Percentiles rank a stretch among this genome's conserved stretches.
These are phyloP conservation scores for Temnothorax ravouxi DNA, from an alignment of 2,888 invertebrate species.

Conservation along the genomic window DNA sequence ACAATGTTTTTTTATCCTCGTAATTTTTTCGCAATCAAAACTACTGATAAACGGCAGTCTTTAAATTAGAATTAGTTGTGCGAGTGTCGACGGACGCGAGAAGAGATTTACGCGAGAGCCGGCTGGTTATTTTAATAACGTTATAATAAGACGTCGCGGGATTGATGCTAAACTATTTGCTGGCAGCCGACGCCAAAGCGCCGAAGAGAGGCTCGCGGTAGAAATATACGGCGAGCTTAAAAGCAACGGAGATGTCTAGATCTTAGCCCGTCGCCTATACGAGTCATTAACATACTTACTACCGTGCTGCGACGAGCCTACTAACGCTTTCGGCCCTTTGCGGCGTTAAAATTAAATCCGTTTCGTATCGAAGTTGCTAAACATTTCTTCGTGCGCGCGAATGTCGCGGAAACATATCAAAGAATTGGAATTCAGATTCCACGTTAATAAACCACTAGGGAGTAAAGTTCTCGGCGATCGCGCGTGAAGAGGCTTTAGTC, in stretches of 20 bases:
- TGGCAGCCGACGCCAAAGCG: constrained; percentile 84
- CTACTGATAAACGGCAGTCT: constrained; percentile 26
- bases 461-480: constrained; percentile 11
- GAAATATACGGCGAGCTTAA: constrained; percentile 60
- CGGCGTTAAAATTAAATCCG: constrained; percentile 69
- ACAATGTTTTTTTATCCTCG: neutral
- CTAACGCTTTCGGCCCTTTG: constrained; percentile 62
- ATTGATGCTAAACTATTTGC: constrained; percentile 86
- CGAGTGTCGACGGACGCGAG: constrained; percentile 22
- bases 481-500: constrained; percentile 38
- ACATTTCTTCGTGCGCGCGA: neutral
- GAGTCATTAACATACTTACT: constrained; percentile 85
- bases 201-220: constrained; percentile 64
- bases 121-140: constrained; percentile 86
- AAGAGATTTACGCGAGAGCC: constrained; percentile 55
- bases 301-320: constrained; percentile 42
- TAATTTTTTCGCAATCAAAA: constrained; percentile 32
- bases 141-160: constrained; percentile 86
- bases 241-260: constrained; percentile 80
- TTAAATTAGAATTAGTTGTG: constrained; percentile 55
- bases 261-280: constrained; percentile 85
- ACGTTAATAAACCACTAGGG: neutral
- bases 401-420: neutral
- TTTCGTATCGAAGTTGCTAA: neutral
- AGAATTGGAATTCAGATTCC: neutral